Conservation (phyloP, 2,113 vertebrate species). For the Microcebus tavaratra region DNA sequence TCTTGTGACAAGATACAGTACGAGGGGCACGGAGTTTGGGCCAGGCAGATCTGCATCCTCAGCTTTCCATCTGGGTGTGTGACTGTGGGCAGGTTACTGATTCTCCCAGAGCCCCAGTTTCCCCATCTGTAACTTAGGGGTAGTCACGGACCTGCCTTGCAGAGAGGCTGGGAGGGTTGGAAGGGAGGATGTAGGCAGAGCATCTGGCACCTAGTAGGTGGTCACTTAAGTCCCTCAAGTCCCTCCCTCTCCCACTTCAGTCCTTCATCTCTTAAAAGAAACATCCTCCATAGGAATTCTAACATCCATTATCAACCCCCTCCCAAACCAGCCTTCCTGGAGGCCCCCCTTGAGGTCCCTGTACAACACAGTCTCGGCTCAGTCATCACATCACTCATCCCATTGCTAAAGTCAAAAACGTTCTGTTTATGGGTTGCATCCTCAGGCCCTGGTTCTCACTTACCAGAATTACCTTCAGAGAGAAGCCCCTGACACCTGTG, state of each 20-base stretch:
- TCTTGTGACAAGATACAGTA: neutral
- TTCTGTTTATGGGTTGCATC: neutral
- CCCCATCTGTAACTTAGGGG: neutral
- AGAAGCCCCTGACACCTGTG: neutral
- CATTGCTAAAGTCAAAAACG: rapidly evolving
- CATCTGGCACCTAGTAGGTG: neutral
- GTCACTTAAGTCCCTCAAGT: neutral
- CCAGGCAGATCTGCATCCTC: neutral
- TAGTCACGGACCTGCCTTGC: neutral
- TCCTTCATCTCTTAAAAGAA: slow-evolving; percentile 12
- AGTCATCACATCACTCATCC: neutral
- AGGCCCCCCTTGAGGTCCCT: neutral
- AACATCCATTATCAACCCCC: neutral
- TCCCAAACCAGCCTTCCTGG: neutral
- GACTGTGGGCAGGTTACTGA: neutral
- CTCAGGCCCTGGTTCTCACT: neutral
- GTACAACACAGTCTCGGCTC: neutral
- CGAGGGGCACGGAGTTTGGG: neutral
- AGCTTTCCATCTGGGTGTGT: no score
- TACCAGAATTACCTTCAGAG: neutral
- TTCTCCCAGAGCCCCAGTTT: neutral
- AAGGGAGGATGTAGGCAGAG: neutral
- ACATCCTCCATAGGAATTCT: neutral
- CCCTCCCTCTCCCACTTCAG: neutral
- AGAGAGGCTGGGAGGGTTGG: neutral